Conservation (phyloP, 2,888 invertebrate species). For the Rhimphoctona megacephalus region DNA sequence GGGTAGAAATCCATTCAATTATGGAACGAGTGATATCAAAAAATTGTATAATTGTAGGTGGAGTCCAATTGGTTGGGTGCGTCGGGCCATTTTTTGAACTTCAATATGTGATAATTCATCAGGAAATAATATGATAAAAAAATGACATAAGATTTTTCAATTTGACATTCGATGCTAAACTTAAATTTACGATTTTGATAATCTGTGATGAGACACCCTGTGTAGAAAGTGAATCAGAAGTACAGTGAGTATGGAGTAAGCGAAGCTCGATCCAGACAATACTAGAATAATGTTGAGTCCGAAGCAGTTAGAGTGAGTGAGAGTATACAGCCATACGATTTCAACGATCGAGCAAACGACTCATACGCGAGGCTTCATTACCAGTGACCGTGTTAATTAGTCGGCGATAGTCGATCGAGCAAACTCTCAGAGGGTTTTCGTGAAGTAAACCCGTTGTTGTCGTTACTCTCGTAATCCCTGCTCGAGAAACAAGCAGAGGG, state of each 20-base stretch:
- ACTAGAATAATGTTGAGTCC: conserved; percentile 51
- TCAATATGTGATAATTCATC: background rate
- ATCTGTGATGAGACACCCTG: background rate
- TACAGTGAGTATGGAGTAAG: conserved; percentile 55
- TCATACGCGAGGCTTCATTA: conserved; percentile 79
- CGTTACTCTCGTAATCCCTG: conserved; percentile 53
- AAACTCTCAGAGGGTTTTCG: conserved; percentile 45
- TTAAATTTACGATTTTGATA: background rate
- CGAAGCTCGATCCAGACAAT: conserved; percentile 50
- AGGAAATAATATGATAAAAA: background rate
- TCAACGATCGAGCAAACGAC: conserved; percentile 47
- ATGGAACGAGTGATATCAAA: background rate
- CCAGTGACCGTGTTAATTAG: conserved; percentile 82
- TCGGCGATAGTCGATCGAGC: conserved; percentile 81
- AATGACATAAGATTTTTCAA: background rate
- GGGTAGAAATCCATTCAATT: too few species aligned
- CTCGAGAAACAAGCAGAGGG: background rate
- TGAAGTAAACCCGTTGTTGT: conserved; percentile 62
- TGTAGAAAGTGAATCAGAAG: conserved; percentile 23
- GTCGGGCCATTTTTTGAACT: background rate
- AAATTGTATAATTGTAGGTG: background rate
- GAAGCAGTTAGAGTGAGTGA: conserved; percentile 54
- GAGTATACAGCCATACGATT: conserved; percentile 46
- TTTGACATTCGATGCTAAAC: background rate
- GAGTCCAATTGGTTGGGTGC: too few species aligned